Evolutionary conservation across 1,140 invertebrate species (phyloP), one percentile per base, ranked within the genome.

Genomic region (Trichonephila clavipes): DNA sequence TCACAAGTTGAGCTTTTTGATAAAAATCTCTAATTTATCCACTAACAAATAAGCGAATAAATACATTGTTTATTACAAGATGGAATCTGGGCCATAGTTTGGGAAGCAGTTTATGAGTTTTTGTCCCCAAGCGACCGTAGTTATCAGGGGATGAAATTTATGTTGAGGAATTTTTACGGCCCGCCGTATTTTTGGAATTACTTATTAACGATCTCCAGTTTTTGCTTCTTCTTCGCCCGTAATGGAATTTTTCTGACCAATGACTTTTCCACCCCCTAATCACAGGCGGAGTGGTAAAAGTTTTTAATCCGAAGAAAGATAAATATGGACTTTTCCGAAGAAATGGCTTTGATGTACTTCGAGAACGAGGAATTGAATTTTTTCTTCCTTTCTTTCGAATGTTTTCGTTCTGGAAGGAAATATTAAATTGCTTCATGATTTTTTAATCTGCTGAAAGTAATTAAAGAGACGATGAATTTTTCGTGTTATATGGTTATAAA

Each of bases 171-270:
- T 88, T 72, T 88, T 88, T 88, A 88, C 62, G 62, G 40, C 8
- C 40, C 64, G 34, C 64, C 40, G 40, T 64, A 87, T 88, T 88
- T 66, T 72, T 88, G 87, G 59, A 62, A 34, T 66, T 40, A 69
- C 87, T 88, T 88, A 88, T 88, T 88, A 88, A 88, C 62, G 87
- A 88, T 16, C 16, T 21, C 14, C 14, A 51, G 24, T 44, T 69
- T 88, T 40, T 59, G 83, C 62, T 69, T 64, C 24, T 14, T 72
- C 24, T 19, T 19, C 34, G 24, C 59, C 28, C 62, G 85, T 64
- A 87, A 87, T 87, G 85, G 59, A 64, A 87, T 87, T 87, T 87
- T 87, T 87, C 85, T 87, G 59, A 87, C 85, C 58, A 77, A 77
- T 77, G 72, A 77, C 72, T 40, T 77, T 72, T 77, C 72, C 28